Conservation (phyloP, 2,113 vertebrate genomes). For the Dolichallabes microphthalmus region DNA sequence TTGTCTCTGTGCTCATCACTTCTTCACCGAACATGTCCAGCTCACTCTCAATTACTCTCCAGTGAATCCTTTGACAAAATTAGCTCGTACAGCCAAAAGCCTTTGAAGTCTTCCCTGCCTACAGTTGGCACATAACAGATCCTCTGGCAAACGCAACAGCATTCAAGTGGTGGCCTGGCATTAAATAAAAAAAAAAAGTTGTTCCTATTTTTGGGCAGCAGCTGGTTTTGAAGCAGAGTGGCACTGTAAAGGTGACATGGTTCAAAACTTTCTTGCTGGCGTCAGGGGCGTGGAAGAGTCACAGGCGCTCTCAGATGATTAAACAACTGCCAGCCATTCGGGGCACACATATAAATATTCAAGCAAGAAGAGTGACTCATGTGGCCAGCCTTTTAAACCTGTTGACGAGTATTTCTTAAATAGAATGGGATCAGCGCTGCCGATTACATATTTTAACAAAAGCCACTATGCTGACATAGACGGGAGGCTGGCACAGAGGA, state of each 20-base stretch:
- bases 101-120: constrained; percentile 53
- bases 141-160: constrained; percentile 56
- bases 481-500: constrained; percentile 51
- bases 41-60: constrained; percentile 53
- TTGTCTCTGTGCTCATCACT: constrained; percentile 30
- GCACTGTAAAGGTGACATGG: constrained; percentile 66
- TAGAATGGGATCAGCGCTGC: constrained; percentile 66
- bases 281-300: constrained; percentile 45
- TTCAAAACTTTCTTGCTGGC: constrained; percentile 64
- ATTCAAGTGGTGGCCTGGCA: constrained; percentile 55
- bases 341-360: constrained; percentile 65
- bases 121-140: constrained; percentile 57
- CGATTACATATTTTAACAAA: constrained; percentile 70
- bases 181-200: constrained; percentile 65
- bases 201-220: constrained; percentile 66
- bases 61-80: constrained; percentile 50
- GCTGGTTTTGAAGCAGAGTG: constrained; percentile 66
- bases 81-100: constrained; percentile 47
- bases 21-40: constrained; percentile 40
- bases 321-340: constrained; percentile 66
- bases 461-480: constrained; percentile 64
- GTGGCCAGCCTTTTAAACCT: constrained; percentile 62
- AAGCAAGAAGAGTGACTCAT: constrained; percentile 65
- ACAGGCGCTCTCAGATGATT: constrained; percentile 58
- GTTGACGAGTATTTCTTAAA: constrained; percentile 71